phyloP scores from a whole-genome alignment of 2,113 vertebrate species.

The Otus sunia region DNA sequence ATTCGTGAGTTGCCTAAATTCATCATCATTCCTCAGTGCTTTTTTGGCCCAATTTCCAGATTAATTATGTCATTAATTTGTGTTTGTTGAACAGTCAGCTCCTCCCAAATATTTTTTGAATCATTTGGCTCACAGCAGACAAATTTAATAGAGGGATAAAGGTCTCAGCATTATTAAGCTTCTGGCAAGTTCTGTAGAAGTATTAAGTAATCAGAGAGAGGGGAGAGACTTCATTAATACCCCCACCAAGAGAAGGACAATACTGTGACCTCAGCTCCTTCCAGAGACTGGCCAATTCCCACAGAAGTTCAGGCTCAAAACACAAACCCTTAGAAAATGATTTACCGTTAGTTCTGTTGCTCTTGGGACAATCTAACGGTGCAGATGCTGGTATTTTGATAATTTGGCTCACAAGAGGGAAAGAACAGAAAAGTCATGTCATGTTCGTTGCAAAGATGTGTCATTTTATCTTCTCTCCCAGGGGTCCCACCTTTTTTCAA shows the following conservation, averaged over 20 bases:
- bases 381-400: neutral
- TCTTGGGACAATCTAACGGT: neutral
- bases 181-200: neutral
- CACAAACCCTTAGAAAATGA: neutral
- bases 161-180: neutral
- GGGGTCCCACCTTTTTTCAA: neutral
- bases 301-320: neutral
- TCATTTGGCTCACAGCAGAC: neutral
- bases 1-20: neutral
- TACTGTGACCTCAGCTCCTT: neutral
- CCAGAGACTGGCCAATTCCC: neutral
- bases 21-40: neutral
- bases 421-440: neutral
- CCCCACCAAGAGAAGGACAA: neutral
- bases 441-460: neutral
- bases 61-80: neutral
- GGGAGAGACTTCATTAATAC: neutral
- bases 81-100: neutral
- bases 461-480: neutral
- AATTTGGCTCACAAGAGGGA: neutral
- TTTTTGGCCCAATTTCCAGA: neutral
- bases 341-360: neutral
- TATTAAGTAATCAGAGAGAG: neutral
- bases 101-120: constrained; percentile 15
- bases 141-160: neutral